Conservation (phyloP, 2,888 invertebrate genomes). For the Leistus spinibarbis region DNA sequence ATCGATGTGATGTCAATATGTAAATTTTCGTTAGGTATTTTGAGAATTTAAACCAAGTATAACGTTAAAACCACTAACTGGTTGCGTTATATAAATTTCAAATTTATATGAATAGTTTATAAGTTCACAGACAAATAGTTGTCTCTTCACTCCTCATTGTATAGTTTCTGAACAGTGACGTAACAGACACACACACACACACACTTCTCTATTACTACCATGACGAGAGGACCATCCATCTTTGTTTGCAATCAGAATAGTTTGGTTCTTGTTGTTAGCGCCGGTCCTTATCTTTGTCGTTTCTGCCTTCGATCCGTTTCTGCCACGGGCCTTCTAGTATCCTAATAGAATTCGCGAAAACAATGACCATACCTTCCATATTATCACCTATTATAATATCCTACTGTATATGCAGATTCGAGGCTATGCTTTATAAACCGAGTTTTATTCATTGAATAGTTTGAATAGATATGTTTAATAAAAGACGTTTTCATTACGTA, state of each 20-base stretch:
- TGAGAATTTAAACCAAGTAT: too few relatives aligned
- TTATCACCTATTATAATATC: background rate
- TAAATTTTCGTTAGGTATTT: too few relatives aligned
- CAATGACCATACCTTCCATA: constrained; percentile 5
- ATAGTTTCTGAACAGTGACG: constrained; percentile 5
- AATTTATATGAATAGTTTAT: constrained; percentile 27
- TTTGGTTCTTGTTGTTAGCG: constrained; percentile 20
- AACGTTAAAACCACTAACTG: background rate
- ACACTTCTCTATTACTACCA: background rate
- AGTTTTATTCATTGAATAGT: background rate
- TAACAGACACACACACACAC: background rate
- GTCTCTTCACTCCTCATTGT: constrained; percentile 4
- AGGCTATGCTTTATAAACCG: too few relatives aligned
- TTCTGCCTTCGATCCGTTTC: constrained; percentile 30
- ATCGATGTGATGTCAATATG: too few relatives aligned
- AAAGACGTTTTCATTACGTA: too few relatives aligned
- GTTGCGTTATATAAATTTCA: constrained; percentile 12
- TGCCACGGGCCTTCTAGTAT: constrained; percentile 9
- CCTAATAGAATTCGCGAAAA: constrained; percentile 23
- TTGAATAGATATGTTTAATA: background rate
- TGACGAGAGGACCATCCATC: background rate
- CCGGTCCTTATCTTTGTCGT: constrained; percentile 20
- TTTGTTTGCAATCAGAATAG: constrained; percentile 4
- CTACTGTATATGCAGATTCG: background rate
- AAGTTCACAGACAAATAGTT: constrained; percentile 12